These are phyloP conservation scores for Dinocampus coccinellae DNA, from an alignment of 2,888 invertebrate genomes.

Conservation along the genomic window DNA sequence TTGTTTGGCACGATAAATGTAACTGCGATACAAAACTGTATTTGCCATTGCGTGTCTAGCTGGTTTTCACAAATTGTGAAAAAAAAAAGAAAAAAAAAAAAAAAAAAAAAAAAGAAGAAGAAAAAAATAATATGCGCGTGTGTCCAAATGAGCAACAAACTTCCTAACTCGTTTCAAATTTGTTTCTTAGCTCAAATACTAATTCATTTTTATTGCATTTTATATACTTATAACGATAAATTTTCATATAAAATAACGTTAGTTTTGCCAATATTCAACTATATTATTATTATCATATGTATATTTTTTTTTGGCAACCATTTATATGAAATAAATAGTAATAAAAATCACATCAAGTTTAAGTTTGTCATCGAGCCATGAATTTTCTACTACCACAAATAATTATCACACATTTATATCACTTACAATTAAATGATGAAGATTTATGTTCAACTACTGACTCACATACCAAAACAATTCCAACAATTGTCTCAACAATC, in stretches of 20 bases:
- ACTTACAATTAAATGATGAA: slow-evolving; percentile 41
- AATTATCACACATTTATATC: slow-evolving; percentile 33
- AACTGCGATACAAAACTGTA: background rate
- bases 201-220: background rate
- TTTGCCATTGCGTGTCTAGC: background rate
- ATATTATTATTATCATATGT: too few species aligned
- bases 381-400: slow-evolving; percentile 39
- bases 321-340: background rate
- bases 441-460: slow-evolving; percentile 24
- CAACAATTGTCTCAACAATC: background rate
- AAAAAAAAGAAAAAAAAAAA: background rate
- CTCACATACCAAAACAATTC: background rate
- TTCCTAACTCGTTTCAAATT: slow-evolving; percentile 1
- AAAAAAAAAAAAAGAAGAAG: background rate
- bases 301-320: background rate
- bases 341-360: slow-evolving; percentile 22
- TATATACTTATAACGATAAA: background rate
- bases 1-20: slow-evolving; percentile 5
- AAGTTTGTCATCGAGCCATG: slow-evolving; percentile 44
- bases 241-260: background rate
- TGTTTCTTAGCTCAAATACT: background rate
- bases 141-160: background rate
- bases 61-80: background rate
- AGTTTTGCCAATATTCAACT: background rate
- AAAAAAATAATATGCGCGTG: background rate